Evolutionary conservation across 2,113 vertebrate genomes (phyloP).

Genomic region (Brachyhypopomus occidentalis): DNA sequence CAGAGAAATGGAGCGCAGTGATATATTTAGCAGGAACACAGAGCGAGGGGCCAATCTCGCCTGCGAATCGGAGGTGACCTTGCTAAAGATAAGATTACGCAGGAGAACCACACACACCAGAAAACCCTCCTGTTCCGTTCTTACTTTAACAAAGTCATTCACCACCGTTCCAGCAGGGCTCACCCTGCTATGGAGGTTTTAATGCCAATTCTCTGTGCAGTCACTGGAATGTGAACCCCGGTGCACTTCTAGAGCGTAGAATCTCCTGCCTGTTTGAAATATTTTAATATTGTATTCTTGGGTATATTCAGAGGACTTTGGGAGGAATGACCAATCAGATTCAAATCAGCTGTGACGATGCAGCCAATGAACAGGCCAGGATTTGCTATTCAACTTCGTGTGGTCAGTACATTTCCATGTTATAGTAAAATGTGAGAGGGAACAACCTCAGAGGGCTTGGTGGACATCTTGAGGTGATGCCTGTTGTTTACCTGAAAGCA

Average conservation of each 20-base stretch:
- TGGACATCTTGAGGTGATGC: background rate
- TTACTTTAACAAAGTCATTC: slow-evolving; percentile 22
- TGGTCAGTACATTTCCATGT: background rate
- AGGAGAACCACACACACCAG: slow-evolving; percentile 25
- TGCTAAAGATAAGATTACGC: slow-evolving; percentile 52
- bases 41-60: slow-evolving; percentile 40
- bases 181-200: background rate
- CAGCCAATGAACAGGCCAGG: background rate
- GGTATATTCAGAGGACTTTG: background rate
- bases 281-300: background rate
- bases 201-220: background rate
- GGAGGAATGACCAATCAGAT: background rate
- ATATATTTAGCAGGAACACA: slow-evolving; percentile 52
- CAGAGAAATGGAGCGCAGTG: slow-evolving; percentile 43
- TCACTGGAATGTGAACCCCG: background rate
- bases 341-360: background rate
- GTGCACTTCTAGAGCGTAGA: background rate
- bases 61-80: slow-evolving; percentile 55
- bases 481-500: slow-evolving; percentile 1
- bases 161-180: background rate
- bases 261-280: background rate
- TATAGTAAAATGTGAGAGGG: background rate
- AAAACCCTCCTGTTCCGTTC: slow-evolving; percentile 22
- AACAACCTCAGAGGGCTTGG: background rate
- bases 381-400: background rate